Percentiles rank a stretch among this genome's conserved stretches.
Conservation (phyloP, 2,797 vertebrate genomes). For the Vultur gryphus region DNA sequence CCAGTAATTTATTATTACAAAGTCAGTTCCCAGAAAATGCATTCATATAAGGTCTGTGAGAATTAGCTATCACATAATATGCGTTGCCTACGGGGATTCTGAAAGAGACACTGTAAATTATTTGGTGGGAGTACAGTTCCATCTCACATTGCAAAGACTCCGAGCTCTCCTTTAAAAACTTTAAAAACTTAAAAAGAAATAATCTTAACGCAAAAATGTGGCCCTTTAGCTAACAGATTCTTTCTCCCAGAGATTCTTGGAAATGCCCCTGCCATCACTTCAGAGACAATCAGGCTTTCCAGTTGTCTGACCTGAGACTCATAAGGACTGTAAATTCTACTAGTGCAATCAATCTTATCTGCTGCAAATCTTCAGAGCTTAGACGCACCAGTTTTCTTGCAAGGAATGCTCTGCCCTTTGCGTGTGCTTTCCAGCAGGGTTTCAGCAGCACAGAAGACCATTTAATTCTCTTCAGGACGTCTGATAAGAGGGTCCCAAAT, state of each 20-base stretch:
- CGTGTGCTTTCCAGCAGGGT: background rate
- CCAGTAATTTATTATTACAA: slow-evolving; percentile 23
- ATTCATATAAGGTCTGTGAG: background rate
- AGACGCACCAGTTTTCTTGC: background rate
- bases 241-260: background rate
- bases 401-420: background rate
- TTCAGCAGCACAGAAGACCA: background rate
- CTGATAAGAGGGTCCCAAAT: background rate
- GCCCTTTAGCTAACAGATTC: background rate
- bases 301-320: slow-evolving; percentile 5
- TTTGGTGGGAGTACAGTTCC: background rate
- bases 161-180: background rate
- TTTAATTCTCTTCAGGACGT: background rate
- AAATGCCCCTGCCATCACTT: background rate
- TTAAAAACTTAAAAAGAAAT: background rate
- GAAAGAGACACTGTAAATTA: slow-evolving; percentile 7
- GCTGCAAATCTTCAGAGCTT: background rate
- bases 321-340: background rate
- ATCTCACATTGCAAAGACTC: background rate
- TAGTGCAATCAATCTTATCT: background rate
- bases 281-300: slow-evolving; percentile 4
- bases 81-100: background rate
- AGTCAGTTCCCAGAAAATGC: slow-evolving; percentile 28
- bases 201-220: background rate
- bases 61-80: background rate